A percentile compares a stretch with the other conserved stretches of the same genome.
Evolutionary conservation across 2,888 invertebrate genomes (phyloP).

Genomic region (Acanthosepion pharaonis): DNA sequence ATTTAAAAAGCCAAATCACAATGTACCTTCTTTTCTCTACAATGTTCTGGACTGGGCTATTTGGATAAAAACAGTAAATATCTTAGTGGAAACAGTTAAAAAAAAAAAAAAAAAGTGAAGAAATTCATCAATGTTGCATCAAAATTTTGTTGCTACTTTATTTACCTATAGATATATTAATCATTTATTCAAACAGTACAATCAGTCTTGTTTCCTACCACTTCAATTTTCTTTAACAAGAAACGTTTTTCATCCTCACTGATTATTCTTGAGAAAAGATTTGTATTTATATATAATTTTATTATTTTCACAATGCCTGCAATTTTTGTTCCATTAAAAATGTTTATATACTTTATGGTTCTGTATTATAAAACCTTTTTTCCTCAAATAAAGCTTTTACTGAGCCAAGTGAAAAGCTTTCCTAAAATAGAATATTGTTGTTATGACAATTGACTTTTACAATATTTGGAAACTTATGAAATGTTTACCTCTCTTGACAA

Average conservation of each 20-base stretch:
- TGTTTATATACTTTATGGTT: not conserved
- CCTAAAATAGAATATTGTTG: too few species aligned
- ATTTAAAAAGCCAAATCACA: not conserved
- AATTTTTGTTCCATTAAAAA: not conserved
- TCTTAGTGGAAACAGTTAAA: not conserved
- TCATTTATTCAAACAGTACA: too few species aligned
- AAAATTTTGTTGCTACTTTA: not conserved
- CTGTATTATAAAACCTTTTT: not conserved
- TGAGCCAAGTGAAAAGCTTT: too few species aligned
- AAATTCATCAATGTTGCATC: not conserved
- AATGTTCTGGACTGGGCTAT: not conserved
- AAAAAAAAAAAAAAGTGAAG: not conserved
- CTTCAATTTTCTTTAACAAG: not conserved
- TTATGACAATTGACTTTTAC: not conserved
- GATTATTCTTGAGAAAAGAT: not conserved
- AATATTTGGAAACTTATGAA: not conserved
- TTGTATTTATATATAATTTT: not conserved
- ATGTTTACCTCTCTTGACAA: not conserved
- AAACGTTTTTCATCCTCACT: not conserved
- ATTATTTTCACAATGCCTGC: not conserved
- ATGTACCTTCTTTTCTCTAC: not conserved
- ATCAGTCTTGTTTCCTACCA: not conserved
- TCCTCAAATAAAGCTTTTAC: not conserved
- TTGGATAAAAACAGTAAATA: not conserved
- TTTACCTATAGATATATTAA: not conserved